Percentiles rank a stretch among this genome's conserved stretches.
Conservation (phyloP, 2,888 invertebrate species). For the Morinoia aosen region DNA sequence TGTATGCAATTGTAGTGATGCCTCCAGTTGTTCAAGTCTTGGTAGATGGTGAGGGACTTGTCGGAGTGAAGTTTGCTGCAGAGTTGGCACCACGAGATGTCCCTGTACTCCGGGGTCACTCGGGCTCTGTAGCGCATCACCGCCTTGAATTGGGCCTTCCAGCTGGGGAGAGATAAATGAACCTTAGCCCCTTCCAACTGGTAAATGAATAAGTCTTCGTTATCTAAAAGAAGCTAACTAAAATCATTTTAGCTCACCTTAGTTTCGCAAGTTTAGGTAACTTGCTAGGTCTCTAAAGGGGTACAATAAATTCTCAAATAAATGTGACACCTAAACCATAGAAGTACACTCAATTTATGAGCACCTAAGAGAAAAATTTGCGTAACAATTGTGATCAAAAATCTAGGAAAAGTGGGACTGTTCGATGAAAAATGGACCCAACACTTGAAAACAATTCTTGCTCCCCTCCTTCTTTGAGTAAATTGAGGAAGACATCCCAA, state of each 20-base stretch:
- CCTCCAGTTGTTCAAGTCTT: neutral
- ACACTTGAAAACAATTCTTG: too few species aligned
- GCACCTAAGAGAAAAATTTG: too few species aligned
- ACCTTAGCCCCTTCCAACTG: neutral
- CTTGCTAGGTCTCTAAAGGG: neutral
- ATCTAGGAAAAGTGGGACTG: too few species aligned
- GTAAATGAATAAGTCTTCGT: neutral
- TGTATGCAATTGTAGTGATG: neutral
- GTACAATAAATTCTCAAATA: too few species aligned
- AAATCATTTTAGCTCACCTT: neutral
- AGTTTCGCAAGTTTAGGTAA: neutral
- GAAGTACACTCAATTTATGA: too few species aligned
- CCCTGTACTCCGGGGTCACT: neutral
- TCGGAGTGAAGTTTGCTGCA: slow-evolving; percentile 18
- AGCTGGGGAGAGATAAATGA: neutral
- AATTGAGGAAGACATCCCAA: too few species aligned
- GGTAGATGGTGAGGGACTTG: neutral
- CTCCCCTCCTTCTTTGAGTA: too few species aligned
- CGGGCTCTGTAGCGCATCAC: neutral
- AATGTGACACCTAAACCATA: too few species aligned
- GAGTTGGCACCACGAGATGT: slow-evolving; percentile 18
- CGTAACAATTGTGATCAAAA: too few species aligned
- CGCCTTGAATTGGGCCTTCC: neutral
- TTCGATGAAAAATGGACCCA: too few species aligned
- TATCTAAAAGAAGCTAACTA: neutral